Conservation (phyloP, 2,888 invertebrate genomes). For the Tuta absoluta region DNA sequence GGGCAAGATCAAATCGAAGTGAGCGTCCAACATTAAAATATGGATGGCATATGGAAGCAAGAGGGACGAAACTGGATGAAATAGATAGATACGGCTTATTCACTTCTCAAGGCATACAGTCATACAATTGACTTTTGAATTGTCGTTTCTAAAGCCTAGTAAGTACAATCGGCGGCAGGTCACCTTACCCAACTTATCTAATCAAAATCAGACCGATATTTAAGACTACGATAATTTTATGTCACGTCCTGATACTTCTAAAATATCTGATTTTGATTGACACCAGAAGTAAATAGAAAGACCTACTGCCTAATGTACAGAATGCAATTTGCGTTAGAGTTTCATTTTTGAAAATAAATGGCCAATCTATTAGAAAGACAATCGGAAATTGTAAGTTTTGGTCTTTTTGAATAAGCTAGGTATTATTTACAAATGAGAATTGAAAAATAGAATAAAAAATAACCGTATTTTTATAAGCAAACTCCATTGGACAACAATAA, state of each 20-base stretch:
- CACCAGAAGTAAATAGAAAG: no score
- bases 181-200: no score
- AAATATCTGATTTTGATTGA: no score
- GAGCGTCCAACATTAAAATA: conserved; percentile 67
- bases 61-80: conserved; percentile 64
- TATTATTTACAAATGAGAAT: conserved; percentile 33
- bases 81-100: conserved; percentile 49
- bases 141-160: conserved; percentile 33
- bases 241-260: no score
- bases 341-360: no score
- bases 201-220: no score
- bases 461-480: conserved; percentile 58
- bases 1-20: conserved; percentile 73
- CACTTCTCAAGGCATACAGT: conserved; percentile 56
- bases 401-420: not conserved
- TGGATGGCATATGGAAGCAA: conserved; percentile 72
- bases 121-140: conserved; percentile 60
- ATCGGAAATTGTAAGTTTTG: not conserved
- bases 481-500: conserved; percentile 70
- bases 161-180: no score
- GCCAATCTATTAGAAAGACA: not conserved
- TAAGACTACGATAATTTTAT: no score
- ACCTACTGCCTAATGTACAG: no score
- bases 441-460: conserved; percentile 53
- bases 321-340: no score